Conservation (phyloP, 1,140 invertebrate species). For the Atopsyche davidsoni region DNA sequence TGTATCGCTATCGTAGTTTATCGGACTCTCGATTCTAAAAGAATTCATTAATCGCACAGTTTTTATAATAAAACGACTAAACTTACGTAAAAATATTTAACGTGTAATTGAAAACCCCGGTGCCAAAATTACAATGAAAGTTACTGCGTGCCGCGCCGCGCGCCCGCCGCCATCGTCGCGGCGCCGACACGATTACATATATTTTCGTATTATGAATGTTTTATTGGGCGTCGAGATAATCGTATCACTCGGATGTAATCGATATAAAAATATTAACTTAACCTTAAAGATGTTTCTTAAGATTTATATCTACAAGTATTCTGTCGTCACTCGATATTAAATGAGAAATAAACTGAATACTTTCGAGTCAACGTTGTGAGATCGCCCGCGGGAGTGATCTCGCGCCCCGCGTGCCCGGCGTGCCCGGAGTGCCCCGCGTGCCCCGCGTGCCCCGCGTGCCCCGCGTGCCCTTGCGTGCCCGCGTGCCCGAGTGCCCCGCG, state of each 20-base stretch:
- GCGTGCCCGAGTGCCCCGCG: too few species aligned
- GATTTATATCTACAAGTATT: conserved; percentile 21
- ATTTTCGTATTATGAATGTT: conserved; percentile 30
- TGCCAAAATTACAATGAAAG: conserved; percentile 31
- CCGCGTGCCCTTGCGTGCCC: too few species aligned
- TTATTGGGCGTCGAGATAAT: conserved; percentile 30
- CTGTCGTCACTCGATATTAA: conserved; percentile 22
- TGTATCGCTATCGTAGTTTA: conserved; percentile 28
- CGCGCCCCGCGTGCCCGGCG: too few species aligned
- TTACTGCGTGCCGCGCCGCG: conserved; percentile 22
- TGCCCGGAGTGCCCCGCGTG: neutral
- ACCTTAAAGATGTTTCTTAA: conserved; percentile 22
- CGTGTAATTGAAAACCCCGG: conserved; percentile 23
- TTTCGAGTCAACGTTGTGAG: conserved; percentile 24
- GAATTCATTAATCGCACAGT: conserved; percentile 23
- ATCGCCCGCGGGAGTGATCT: too few species aligned
- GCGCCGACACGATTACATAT: conserved; percentile 18
- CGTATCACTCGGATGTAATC: conserved; percentile 30
- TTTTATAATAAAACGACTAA: conserved; percentile 20
- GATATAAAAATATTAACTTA: conserved; percentile 26
- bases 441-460: too few species aligned
- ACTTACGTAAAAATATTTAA: conserved; percentile 19
- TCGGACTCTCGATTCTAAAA: conserved; percentile 27
- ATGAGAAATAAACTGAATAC: conserved; percentile 30
- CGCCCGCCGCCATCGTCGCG: conserved; percentile 2